Evolutionary conservation across 2,888 invertebrate species (phyloP).

Genomic region (Bimastos eiseni): DNA sequence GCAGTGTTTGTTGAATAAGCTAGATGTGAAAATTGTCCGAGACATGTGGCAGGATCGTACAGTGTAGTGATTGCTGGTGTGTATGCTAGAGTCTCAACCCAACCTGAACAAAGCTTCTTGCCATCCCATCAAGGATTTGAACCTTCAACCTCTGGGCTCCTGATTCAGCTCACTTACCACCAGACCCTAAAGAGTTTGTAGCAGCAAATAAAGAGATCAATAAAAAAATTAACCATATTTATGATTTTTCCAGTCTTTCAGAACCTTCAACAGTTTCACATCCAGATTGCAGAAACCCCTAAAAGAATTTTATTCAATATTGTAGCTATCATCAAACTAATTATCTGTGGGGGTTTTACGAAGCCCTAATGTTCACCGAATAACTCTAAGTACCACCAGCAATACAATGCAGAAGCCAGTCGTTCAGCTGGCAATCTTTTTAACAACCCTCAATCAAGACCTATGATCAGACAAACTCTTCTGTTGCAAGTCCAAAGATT

Average conservation of each 20-base stretch:
- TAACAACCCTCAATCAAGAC: background rate
- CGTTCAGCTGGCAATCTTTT: background rate
- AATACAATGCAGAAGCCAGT: background rate
- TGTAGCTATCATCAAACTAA: background rate
- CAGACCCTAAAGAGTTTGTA: background rate
- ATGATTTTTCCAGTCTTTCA: background rate
- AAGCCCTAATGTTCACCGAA: background rate
- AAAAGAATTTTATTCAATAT: background rate
- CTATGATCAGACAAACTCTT: background rate
- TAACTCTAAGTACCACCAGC: background rate
- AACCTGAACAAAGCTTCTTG: no score
- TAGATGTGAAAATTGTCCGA: no score
- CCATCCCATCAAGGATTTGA: no score
- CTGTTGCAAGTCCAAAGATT: background rate
- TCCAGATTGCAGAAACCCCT: background rate
- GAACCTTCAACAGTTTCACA: background rate
- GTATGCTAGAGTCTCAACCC: no score
- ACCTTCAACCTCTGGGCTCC: no score
- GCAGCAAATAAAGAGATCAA: background rate
- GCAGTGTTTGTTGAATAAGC: no score
- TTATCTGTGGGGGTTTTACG: background rate
- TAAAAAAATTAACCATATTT: background rate
- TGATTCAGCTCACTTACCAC: no score
- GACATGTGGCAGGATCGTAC: no score
- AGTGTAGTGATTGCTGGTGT: no score